Conservation (phyloP, 2,797 vertebrate species). For the Galagoides demidoff region DNA sequence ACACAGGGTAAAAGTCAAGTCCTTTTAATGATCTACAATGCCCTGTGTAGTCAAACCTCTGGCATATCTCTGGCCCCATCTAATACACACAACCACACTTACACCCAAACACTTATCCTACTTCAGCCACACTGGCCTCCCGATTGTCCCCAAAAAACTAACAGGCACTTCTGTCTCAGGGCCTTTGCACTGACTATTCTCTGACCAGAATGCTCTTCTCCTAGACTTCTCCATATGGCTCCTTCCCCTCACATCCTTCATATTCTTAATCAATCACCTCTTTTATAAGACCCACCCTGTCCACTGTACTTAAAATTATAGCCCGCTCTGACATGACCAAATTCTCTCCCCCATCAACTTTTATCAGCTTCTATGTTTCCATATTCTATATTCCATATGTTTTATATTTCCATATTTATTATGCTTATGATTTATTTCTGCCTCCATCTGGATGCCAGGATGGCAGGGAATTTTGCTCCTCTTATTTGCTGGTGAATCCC, state of each 20-base stretch:
- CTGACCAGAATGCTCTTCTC: neutral
- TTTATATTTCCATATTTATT: neutral
- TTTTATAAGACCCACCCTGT: neutral
- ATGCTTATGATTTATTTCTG: neutral
- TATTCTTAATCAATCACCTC: neutral
- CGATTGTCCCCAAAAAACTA: neutral
- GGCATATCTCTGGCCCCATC: neutral
- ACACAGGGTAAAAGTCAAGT: neutral
- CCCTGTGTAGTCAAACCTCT: neutral
- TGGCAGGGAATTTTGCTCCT: neutral
- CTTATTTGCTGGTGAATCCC: neutral
- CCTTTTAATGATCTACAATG: neutral
- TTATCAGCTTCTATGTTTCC: neutral
- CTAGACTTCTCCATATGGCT: neutral
- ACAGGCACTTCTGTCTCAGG: neutral
- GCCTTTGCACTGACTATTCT: neutral
- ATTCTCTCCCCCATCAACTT: neutral
- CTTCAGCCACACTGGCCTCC: neutral
- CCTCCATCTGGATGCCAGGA: neutral
- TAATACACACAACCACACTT: neutral
- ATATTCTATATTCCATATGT: neutral
- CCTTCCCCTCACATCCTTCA: neutral
- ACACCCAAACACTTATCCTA: neutral
- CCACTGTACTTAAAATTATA: neutral
- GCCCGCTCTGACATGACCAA: neutral